Base-by-base conservation (phyloP, 2,797 vertebrate genomes). In the Salarias fasciatus region DNA sequence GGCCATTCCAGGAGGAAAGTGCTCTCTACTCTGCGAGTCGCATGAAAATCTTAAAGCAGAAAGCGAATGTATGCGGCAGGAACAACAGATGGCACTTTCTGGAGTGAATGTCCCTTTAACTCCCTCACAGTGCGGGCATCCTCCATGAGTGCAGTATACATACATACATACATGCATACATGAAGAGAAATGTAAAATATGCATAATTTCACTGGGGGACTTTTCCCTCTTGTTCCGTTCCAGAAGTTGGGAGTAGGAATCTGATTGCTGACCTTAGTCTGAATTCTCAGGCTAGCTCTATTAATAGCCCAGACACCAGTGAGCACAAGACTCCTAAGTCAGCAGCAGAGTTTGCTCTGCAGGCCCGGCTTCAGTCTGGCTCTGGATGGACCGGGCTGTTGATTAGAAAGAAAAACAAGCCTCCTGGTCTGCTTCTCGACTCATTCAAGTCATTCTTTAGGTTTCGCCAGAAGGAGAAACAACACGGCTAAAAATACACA, bases 211-310 rank as follows among this genome's bases (percentile, higher is more conserved):
- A 47, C 48, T 29, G 63, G 72, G 70, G 53, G 61, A 69, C 45
- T 73, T 80, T 77, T 78, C 61, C 68, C 72, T 36, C 55, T 81
- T 50, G 53, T 57, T 82, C 70, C 61, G 68, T 78, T 84, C 70
- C 64, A 79, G 60, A 40, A 83, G 69, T 85, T 79, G 84, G 74
- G 65, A 84, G 80, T 72, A 85, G 85, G 85, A 91, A 89, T 89
- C 84, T 85, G 78, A 86, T 80, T 81, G 87, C 87, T 91, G 90
- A 92, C 91, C 90, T 89, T 86, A 69, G 89, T 83, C 85, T 86
- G 66, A 78, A 91, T 93, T 93, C 92, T 93, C 92, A 93, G 89
- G 91, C 92, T 75, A 82, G 63, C 72, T 86, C 90, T 93, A 92
- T 90, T 86, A 89, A 93, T 93, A 93, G 85, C 66, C 53, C 82